phyloP scores from a whole-genome alignment of 2,888 invertebrate species.

The Zonitis immaculata region DNA sequence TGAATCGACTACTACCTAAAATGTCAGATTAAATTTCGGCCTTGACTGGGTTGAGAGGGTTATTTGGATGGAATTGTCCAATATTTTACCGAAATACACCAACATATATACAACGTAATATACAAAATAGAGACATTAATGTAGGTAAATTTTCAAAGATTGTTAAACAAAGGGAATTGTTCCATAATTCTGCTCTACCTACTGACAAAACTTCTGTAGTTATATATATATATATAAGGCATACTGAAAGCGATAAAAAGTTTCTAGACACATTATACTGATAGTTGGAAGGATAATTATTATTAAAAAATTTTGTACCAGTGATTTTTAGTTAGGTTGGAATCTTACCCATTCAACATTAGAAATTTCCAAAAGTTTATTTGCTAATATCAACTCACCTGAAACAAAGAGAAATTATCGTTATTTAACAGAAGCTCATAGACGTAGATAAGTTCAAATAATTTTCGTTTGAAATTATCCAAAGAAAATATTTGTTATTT shows the following conservation, averaged over 20 bases:
- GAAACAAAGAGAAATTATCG: background rate
- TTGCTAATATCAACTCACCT: background rate
- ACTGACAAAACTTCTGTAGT: background rate
- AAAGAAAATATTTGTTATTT: background rate
- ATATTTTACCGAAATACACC: slow-evolving; percentile 16
- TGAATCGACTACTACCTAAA: slow-evolving; percentile 10
- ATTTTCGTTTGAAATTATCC: background rate
- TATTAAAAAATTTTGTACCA: background rate
- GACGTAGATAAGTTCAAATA: background rate
- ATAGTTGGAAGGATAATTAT: background rate
- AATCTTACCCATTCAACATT: background rate
- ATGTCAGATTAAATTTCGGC: slow-evolving; percentile 20
- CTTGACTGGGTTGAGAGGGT: slow-evolving; percentile 17
- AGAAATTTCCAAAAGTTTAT: background rate
- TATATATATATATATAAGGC: too few species aligned
- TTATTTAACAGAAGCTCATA: background rate
- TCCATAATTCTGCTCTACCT: slow-evolving; percentile 3
- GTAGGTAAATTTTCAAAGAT: slow-evolving; percentile 5
- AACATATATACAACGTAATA: slow-evolving; percentile 12
- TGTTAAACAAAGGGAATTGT: slow-evolving; percentile 14
- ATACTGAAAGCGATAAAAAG: background rate
- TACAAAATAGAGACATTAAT: background rate
- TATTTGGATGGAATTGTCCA: slow-evolving; percentile 21
- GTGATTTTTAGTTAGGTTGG: background rate
- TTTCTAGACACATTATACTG: background rate